Base-by-base conservation (phyloP, 2,113 vertebrate species). In the Ondatra zibethicus region DNA sequence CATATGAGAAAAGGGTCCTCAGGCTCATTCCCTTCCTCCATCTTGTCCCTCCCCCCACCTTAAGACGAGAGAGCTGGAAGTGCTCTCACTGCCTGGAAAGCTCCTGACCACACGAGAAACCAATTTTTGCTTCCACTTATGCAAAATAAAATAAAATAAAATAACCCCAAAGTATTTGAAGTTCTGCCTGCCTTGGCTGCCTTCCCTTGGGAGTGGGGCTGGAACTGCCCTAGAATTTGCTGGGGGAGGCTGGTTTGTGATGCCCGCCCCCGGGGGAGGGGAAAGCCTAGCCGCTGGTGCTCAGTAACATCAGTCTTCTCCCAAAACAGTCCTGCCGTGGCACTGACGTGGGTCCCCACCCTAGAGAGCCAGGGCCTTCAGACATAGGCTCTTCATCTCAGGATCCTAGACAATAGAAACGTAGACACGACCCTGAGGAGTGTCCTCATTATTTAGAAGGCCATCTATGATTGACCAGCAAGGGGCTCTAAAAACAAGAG, bases 61-160 rank as follows among this genome's bases (percentile, higher is more conserved):
- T 36, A 42, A 21, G 52, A 42, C 14, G 61, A 55, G 70, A 88
- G 93, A 95, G 80, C 31, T 6, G 13, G 78, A 86, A 78, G 19
- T 80, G 97, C 92, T 31, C 80, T 86, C 86, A 50, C 3, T 29
- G 91, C 81, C 93, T 93, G 96, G 96, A 97, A 91, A 68, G 81
- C 80, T 12, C 58, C 50, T 87, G 96, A 92, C 93, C 96, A 96
- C 95, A 97, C 33, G 76, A 96, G 87, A 97, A 98, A 97, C 17
- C 90, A 94, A 58, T 95, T 98, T 95, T 96, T 47, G 70, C 61
- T 92, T 97, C 96, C 94, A 95, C 97, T 97, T 98, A 92, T 50
- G 39, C 95, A 96, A 95, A 98, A 95, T 97, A 94, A 96, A 96
- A 97, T 91, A 82, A 97, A 96, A 97, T 91, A 87, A 97, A 96